A percentile compares a stretch with the other conserved stretches of the same genome.
Conservation (phyloP, 2,113 vertebrate species). For the Accipiter virgatus region DNA sequence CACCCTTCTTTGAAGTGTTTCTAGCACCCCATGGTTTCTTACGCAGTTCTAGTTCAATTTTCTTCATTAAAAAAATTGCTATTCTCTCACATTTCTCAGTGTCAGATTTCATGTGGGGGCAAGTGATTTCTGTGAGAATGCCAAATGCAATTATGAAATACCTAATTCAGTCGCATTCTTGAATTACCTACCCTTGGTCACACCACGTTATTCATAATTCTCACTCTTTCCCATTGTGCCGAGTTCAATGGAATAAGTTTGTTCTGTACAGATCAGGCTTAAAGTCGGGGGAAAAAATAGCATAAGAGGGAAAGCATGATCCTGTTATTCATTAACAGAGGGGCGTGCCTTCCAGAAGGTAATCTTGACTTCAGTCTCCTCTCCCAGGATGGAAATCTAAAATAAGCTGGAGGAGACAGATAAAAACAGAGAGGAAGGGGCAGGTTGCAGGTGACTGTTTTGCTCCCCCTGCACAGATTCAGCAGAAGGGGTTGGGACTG, state of each 20-base stretch:
- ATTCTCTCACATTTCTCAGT: background rate
- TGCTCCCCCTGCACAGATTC: too few species aligned
- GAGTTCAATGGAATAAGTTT: background rate
- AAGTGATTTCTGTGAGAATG: background rate
- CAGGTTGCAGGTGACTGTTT: fast-evolving
- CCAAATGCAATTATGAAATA: background rate
- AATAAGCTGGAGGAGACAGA: background rate
- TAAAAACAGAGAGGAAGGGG: background rate
- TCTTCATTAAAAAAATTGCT: background rate
- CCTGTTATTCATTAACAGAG: background rate
- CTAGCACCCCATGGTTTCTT: background rate
- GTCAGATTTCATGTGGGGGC: background rate
- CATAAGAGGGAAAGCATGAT: background rate
- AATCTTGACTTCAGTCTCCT: background rate
- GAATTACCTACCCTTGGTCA: background rate
- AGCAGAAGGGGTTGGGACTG: too few species aligned
- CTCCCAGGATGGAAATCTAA: background rate
- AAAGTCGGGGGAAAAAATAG: fast-evolving
- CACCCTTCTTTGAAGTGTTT: background rate
- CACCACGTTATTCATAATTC: background rate
- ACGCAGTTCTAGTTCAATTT: background rate
- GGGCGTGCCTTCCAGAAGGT: background rate
- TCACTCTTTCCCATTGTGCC: background rate
- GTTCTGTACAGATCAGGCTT: background rate
- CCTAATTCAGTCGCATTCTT: background rate